A percentile compares a stretch with the other conserved stretches of the same genome.
These are phyloP conservation scores for Bhutanitis thaidina DNA, from an alignment of 2,888 invertebrate species.

Conservation along the genomic window DNA sequence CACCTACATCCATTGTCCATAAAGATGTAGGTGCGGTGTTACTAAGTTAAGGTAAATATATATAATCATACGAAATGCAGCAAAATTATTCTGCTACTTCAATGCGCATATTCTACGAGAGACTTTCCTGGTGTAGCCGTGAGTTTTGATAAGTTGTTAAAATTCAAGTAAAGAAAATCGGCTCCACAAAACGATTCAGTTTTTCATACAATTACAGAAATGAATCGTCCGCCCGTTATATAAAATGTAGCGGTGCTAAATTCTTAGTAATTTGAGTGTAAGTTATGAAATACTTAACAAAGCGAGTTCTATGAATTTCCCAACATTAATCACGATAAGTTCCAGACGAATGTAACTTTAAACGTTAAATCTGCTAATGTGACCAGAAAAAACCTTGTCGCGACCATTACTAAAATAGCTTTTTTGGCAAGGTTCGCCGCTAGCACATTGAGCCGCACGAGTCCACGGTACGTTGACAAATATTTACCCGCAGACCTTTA, in stretches of 20 bases:
- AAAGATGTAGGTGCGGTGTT: no score
- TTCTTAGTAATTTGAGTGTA: constrained; percentile 1
- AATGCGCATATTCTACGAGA: no score
- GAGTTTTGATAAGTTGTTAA: no score
- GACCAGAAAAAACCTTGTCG: constrained; percentile 13
- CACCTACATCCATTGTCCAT: no score
- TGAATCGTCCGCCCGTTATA: no score
- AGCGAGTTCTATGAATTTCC: constrained; percentile 5
- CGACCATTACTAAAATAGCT: constrained; percentile 19
- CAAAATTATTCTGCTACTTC: no score
- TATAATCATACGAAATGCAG: no score
- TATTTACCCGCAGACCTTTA: constrained; percentile 11
- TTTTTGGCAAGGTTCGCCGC: constrained; percentile 17
- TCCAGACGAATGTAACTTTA: constrained; percentile 14
- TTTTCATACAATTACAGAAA: no score
- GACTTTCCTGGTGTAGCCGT: no score
- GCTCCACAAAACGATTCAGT: no score
- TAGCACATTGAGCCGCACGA: not conserved
- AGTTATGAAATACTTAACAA: constrained; percentile 13
- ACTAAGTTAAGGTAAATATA: no score
- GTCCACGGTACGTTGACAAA: constrained; percentile 7
- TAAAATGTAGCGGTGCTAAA: not conserved
- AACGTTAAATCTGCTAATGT: constrained; percentile 17
- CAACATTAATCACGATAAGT: constrained; percentile 16
- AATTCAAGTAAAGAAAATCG: no score